Evolutionary conservation across 1,140 invertebrate genomes (phyloP).

Genomic region (Zaprionus capensis): DNA sequence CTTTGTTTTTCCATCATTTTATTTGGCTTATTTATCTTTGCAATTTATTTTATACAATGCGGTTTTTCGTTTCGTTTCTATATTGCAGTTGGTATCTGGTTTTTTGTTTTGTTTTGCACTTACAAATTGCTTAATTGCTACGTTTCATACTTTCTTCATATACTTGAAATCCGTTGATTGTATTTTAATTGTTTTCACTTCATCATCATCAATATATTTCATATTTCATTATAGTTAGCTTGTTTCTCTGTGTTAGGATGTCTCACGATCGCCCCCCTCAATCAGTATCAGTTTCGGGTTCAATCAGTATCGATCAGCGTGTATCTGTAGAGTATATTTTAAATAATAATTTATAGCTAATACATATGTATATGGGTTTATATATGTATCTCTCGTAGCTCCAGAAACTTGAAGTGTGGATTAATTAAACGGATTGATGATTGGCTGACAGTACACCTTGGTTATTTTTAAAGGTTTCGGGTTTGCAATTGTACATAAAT

Average conservation of each 20-base stretch:
- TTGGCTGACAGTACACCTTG: constrained; percentile 17
- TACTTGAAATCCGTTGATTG: constrained; percentile 75
- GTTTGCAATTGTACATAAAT: constrained; percentile 39
- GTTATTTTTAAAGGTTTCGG: neutral
- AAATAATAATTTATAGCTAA: constrained; percentile 73
- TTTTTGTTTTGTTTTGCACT: constrained; percentile 53
- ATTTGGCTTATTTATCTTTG: constrained; percentile 80
- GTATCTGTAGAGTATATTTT: constrained; percentile 48
- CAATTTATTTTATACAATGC: constrained; percentile 71
- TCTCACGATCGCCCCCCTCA: constrained; percentile 14
- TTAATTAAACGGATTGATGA: constrained; percentile 13
- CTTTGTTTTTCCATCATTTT: constrained; percentile 41
- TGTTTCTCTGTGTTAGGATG: constrained; percentile 39
- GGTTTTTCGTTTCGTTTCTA: constrained; percentile 44
- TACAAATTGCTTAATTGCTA: constrained; percentile 74
- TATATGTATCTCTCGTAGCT: constrained; percentile 52
- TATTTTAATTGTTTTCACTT: constrained; percentile 32
- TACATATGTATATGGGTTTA: constrained; percentile 58
- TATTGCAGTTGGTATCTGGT: constrained; percentile 61
- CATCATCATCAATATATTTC: neutral
- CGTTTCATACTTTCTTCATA: constrained; percentile 54
- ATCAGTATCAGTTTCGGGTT: neutral
- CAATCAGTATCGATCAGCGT: constrained; percentile 13
- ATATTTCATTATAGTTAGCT: constrained; percentile 27
- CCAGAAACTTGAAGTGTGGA: constrained; percentile 13